Evolutionary conservation across 1,140 invertebrate species (phyloP).

Genomic region (Dendrolimus punctatus): DNA sequence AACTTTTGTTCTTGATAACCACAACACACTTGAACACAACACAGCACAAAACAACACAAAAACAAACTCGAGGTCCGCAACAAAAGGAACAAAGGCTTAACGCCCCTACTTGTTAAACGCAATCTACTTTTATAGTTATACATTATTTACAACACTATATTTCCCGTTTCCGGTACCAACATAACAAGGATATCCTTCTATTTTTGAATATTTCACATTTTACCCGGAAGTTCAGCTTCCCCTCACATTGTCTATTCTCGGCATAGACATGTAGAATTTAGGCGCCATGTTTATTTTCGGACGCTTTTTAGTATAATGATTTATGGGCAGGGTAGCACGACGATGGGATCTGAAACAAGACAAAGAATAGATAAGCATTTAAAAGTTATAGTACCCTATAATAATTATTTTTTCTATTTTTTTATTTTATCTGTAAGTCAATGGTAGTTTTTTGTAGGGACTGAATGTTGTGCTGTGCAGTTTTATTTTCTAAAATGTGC

Average conservation of each 20-base stretch:
- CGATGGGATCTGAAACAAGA: conserved; percentile 32
- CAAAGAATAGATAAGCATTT: background rate
- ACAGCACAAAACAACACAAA: conserved; percentile 24
- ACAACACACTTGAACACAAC: conserved; percentile 34
- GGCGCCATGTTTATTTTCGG: conserved; percentile 44
- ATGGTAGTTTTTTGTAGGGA: too few relatives aligned
- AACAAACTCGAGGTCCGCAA: conserved; percentile 43
- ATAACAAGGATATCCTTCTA: conserved; percentile 37
- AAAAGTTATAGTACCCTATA: too few relatives aligned
- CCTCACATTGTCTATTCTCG: conserved; percentile 33
- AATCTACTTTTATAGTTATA: conserved; percentile 37
- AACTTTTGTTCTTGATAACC: conserved; percentile 73
- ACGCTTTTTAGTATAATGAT: conserved; percentile 25
- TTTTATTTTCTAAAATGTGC: too few relatives aligned
- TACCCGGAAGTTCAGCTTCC: conserved; percentile 34
- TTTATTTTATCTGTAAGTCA: too few relatives aligned
- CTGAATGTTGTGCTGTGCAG: too few relatives aligned
- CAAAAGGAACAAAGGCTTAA: conserved; percentile 47
- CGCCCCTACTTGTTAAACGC: conserved; percentile 44
- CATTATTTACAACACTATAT: conserved; percentile 31
- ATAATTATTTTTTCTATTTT: too few relatives aligned
- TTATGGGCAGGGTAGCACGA: conserved; percentile 18
- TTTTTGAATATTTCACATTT: conserved; percentile 37
- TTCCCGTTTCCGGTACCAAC: conserved; percentile 22
- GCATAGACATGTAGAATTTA: conserved; percentile 15